Conservation (phyloP, 2,888 invertebrate species). For the Stegophylla sp. region DNA sequence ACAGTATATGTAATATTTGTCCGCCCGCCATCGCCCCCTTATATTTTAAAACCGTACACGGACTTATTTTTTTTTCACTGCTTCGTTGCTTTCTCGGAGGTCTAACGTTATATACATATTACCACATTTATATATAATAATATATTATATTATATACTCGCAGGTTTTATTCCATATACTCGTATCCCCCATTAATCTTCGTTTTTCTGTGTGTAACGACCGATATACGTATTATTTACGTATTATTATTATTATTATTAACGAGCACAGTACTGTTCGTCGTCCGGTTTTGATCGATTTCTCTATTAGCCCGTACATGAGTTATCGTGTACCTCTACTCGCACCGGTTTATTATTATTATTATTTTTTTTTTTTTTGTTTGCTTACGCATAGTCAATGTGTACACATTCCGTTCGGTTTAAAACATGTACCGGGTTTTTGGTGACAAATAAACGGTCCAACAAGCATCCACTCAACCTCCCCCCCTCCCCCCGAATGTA, state of each 20-base stretch:
- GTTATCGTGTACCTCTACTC: conserved; percentile 17
- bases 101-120: neutral
- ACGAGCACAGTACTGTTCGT: conserved; percentile 3
- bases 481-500: neutral
- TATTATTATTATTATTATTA: conserved; percentile 40
- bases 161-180: conserved; percentile 16
- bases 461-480: neutral
- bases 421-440: conserved; percentile 13
- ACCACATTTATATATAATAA: too few relatives aligned
- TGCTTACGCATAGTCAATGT: neutral
- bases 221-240: conserved; percentile 9
- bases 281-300: conserved; percentile 52
- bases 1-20: too few relatives aligned
- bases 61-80: too few relatives aligned
- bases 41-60: neutral
- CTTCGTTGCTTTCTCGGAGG: neutral
- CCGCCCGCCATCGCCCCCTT: neutral
- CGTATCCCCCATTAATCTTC: conserved; percentile 36
- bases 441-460: conserved; percentile 46
- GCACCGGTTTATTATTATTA: conserved; percentile 11
- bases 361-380: neutral
- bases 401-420: conserved; percentile 23
- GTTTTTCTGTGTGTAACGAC: conserved; percentile 12
- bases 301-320: conserved; percentile 46
- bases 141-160: conserved; percentile 7